These are phyloP conservation scores for Oscheius onirici DNA, from an alignment of 2,888 invertebrate species.

Conservation along the genomic window DNA sequence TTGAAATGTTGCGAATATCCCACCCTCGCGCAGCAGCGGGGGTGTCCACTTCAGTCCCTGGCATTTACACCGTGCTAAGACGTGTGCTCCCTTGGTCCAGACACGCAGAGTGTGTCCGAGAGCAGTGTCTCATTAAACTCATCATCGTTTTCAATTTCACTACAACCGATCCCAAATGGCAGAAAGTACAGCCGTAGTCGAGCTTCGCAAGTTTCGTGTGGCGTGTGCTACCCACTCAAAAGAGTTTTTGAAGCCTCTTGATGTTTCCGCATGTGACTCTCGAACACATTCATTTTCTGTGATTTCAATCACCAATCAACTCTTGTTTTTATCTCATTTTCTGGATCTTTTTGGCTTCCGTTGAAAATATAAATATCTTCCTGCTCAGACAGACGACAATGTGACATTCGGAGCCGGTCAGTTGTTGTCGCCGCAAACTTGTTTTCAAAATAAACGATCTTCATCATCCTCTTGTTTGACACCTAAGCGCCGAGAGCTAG, in stretches of 20 bases:
- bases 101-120: constrained; percentile 26
- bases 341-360: not conserved
- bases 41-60: constrained; percentile 2
- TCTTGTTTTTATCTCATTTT: not conserved
- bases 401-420: constrained; percentile 3
- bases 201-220: no score
- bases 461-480: constrained; percentile 18
- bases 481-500: not conserved
- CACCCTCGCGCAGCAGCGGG: constrained; percentile 15
- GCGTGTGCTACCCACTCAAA: no score
- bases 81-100: constrained; percentile 18
- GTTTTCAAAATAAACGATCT: constrained; percentile 25
- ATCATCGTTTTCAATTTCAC: constrained; percentile 26
- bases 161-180: not conserved
- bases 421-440: constrained; percentile 9
- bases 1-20: constrained; percentile 4
- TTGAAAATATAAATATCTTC: not conserved
- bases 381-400: not conserved
- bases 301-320: no score
- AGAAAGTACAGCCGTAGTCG: no score
- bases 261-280: no score
- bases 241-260: no score
- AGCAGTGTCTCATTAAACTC: constrained; percentile 28
- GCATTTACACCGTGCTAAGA: constrained; percentile 31
- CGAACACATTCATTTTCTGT: no score